Conservation (phyloP, 2,797 vertebrate species). For the Salarias fasciatus region DNA sequence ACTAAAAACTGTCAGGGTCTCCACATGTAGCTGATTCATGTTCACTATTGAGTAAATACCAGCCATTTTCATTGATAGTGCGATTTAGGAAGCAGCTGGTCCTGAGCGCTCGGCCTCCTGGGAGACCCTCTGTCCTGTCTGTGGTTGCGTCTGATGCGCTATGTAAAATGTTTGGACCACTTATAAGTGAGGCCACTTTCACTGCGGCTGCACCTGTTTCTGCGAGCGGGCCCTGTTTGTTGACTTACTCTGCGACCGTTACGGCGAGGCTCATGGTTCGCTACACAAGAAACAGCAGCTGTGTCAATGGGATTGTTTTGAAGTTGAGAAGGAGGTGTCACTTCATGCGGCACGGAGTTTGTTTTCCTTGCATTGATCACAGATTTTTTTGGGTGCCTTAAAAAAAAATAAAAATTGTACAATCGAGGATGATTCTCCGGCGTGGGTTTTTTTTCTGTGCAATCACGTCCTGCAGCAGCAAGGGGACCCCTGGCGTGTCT, state of each 20-base stretch:
- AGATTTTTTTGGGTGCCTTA: constrained; percentile 10
- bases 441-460: no score
- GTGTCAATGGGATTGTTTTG: constrained; percentile 69
- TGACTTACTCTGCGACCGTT: constrained; percentile 75
- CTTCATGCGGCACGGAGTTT: constrained; percentile 21
- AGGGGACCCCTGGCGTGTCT: background rate
- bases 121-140: constrained; percentile 56
- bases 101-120: constrained; percentile 41
- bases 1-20: background rate
- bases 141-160: constrained; percentile 50
- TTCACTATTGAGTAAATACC: background rate
- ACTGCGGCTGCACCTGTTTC: constrained; percentile 74
- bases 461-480: constrained; percentile 1
- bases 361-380: background rate
- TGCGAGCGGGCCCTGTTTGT: constrained; percentile 72
- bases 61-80: constrained; percentile 16
- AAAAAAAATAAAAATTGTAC: background rate
- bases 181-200: constrained; percentile 66
- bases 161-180: constrained; percentile 44
- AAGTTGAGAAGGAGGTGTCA: constrained; percentile 53
- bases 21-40: background rate
- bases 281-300: constrained; percentile 78
- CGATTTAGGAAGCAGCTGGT: constrained; percentile 50
- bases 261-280: constrained; percentile 71
- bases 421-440: background rate